These are phyloP conservation scores for Corvus moneduloides DNA, from an alignment of 2,113 vertebrate species.

Conservation along the genomic window DNA sequence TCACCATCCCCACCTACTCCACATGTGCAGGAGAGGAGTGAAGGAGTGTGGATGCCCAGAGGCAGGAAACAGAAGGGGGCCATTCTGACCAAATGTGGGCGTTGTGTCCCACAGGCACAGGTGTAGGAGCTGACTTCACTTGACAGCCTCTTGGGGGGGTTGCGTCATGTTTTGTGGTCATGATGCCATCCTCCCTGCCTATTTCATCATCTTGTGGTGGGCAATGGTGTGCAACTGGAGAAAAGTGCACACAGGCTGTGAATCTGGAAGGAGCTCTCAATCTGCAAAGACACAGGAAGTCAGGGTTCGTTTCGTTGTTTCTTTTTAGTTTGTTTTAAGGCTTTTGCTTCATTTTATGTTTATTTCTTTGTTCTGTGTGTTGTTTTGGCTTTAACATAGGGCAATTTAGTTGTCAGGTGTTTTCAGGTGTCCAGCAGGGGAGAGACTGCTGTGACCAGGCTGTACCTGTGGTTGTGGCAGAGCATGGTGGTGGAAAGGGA, in stretches of 20 bases:
- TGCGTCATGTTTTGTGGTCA: not conserved
- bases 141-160: not conserved
- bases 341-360: not conserved
- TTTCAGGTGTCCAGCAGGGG: not conserved
- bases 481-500: not conserved
- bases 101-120: not conserved
- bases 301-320: not conserved
- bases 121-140: rapidly evolving
- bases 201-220: slow-evolving; percentile 24
- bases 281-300: not conserved
- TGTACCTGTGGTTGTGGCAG: not conserved
- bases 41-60: rapidly evolving
- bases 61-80: not conserved
- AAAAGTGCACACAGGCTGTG: not conserved
- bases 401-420: not conserved
- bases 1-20: not conserved
- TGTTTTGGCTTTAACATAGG: not conserved
- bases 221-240: not conserved
- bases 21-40: rapidly evolving
- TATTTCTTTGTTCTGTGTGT: not conserved
- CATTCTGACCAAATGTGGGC: not conserved
- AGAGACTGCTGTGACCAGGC: not conserved
- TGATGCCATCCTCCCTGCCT: not conserved
- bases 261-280: not conserved
- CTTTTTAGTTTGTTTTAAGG: not conserved